A percentile compares a stretch with the other conserved stretches of the same genome.
phyloP scores from a whole-genome alignment of 2,113 vertebrate genomes.

The Vulpes lagopus region DNA sequence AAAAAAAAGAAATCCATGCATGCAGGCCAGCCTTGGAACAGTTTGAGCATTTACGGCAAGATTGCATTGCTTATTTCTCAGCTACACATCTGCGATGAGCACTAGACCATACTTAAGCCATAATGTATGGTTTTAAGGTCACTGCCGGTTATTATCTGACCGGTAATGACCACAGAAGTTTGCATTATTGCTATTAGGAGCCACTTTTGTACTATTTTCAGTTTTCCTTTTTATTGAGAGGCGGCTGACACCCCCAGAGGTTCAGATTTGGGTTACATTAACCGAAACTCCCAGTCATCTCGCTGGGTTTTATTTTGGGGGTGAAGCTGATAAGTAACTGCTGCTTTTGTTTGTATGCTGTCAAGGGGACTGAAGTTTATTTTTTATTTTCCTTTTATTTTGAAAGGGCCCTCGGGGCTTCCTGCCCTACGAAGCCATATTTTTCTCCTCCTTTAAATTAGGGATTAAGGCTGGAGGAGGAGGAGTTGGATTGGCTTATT shows the following conservation, averaged over 20 bases:
- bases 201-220: constrained; percentile 76
- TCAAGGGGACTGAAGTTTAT: constrained; percentile 46
- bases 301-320: constrained; percentile 40
- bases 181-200: constrained; percentile 81
- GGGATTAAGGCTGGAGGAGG: constrained; percentile 39
- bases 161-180: constrained; percentile 82
- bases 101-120: constrained; percentile 72
- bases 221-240: constrained; percentile 81
- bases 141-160: constrained; percentile 81
- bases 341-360: constrained; percentile 42
- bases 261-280: constrained; percentile 70
- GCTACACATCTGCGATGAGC: constrained; percentile 79
- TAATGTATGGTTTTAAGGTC: constrained; percentile 83
- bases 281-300: constrained; percentile 58
- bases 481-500: constrained; percentile 35
- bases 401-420: constrained; percentile 47
- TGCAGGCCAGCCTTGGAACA: constrained; percentile 61
- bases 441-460: constrained; percentile 46
- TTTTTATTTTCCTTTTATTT: constrained; percentile 58
- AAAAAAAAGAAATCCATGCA: constrained; percentile 46
- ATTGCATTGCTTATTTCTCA: constrained; percentile 64
- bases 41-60: constrained; percentile 66
- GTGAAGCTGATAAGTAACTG: not conserved
- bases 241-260: constrained; percentile 65
- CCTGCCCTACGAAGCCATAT: not conserved